Percentiles rank a stretch among this genome's conserved stretches.
phyloP scores from a whole-genome alignment of 2,113 vertebrate genomes.

The Nibea coibor region DNA sequence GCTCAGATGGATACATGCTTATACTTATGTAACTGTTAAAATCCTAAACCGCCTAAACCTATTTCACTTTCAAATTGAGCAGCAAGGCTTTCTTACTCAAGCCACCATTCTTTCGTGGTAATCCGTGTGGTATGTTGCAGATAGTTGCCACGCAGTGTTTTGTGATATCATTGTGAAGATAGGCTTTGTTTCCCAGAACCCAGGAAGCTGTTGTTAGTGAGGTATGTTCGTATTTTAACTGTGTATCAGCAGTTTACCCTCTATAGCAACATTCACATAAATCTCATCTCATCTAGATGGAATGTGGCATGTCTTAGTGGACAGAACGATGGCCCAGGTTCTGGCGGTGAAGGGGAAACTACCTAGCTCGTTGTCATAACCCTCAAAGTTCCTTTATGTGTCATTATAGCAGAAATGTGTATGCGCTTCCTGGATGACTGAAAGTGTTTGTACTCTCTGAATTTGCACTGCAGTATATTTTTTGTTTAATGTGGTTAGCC shows the following conservation, averaged over 20 bases:
- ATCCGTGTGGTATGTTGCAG: not conserved
- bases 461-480: not conserved
- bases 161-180: conserved; percentile 1
- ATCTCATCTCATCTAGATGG: not conserved
- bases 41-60: too few species aligned
- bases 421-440: not conserved
- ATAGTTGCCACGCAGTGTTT: conserved; percentile 1
- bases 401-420: not conserved
- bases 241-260: not conserved
- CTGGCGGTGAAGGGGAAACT: too few species aligned
- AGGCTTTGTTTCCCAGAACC: not conserved
- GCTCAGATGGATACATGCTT: not conserved
- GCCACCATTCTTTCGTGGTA: not conserved
- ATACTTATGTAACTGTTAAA: not conserved
- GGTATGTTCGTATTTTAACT: conserved; percentile 22
- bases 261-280: not conserved
- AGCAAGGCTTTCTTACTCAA: not conserved
- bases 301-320: not conserved
- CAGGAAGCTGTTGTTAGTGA: not conserved
- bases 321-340: not conserved
- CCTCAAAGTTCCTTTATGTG: not conserved
- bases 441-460: not conserved
- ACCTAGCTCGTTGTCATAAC: not conserved
- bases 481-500: not conserved
- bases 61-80: not conserved